Percentiles rank a stretch among this genome's conserved stretches.
Conservation (phyloP, 2,888 invertebrate genomes). For the Syrista parreyssii region DNA sequence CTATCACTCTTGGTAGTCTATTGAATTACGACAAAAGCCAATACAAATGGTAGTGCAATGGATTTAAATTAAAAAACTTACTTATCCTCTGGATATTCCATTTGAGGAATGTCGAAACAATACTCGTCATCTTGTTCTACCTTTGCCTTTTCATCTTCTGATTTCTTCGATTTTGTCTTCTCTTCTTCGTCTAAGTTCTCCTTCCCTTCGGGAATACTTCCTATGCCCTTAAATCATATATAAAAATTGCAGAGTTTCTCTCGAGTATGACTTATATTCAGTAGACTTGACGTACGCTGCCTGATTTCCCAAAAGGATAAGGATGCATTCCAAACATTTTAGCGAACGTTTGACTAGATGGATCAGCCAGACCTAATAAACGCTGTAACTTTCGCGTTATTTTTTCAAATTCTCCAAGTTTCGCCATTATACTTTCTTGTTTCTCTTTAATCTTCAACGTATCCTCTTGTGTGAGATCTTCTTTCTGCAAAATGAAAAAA, state of each 20-base stretch:
- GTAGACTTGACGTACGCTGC: constrained; percentile 11
- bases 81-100: constrained; percentile 57
- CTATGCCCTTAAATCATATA: constrained; percentile 33
- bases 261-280: not conserved
- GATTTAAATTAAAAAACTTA: constrained; percentile 28
- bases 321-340: constrained; percentile 50
- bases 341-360: constrained; percentile 52
- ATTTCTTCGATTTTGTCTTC: constrained; percentile 6
- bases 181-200: constrained; percentile 32
- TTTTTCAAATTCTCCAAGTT: constrained; percentile 73
- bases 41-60: not conserved
- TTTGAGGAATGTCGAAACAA: constrained; percentile 48
- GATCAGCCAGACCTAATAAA: constrained; percentile 66
- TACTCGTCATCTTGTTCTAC: constrained; percentile 23
- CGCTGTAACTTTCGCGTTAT: constrained; percentile 72
- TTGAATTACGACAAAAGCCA: not conserved
- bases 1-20: constrained; percentile 68
- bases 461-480: constrained; percentile 71
- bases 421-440: constrained; percentile 71
- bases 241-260: constrained; percentile 24
- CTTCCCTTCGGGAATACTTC: constrained; percentile 35
- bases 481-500: constrained; percentile 65
- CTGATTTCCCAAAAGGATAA: constrained; percentile 35
- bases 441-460: constrained; percentile 70
- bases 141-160: constrained; percentile 6